Evolutionary conservation across 2,113 vertebrate species (phyloP).

Genomic region (Alouatta palliata): DNA sequence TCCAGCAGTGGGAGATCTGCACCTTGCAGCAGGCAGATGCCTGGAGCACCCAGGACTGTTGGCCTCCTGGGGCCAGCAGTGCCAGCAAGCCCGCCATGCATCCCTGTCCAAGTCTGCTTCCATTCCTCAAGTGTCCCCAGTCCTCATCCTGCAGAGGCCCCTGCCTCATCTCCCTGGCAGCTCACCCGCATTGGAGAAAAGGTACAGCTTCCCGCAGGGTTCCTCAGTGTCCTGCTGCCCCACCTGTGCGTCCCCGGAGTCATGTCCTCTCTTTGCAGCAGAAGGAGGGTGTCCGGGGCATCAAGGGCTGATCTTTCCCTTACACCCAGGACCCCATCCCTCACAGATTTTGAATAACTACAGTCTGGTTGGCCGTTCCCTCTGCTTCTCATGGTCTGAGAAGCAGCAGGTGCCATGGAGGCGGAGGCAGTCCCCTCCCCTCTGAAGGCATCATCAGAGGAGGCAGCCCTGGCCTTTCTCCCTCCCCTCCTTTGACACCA

Average conservation of each 20-base stretch:
- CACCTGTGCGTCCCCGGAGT: neutral
- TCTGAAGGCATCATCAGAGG: neutral
- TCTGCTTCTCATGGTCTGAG: neutral
- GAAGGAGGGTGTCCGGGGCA: neutral
- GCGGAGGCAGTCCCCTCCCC: neutral
- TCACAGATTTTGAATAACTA: no score
- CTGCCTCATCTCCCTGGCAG: neutral
- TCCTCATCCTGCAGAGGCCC: no score
- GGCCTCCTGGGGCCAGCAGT: neutral
- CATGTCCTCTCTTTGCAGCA: neutral
- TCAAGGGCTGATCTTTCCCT: fast-evolving
- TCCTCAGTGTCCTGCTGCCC: neutral
- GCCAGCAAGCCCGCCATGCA: fast-evolving
- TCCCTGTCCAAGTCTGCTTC: no score
- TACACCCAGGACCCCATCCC: neutral
- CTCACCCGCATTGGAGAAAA: fast-evolving
- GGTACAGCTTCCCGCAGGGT: neutral
- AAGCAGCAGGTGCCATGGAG: fast-evolving
- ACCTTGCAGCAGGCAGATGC: neutral
- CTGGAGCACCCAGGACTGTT: neutral
- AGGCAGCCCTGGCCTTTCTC: fast-evolving
- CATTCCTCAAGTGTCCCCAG: neutral
- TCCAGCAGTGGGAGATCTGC: neutral
- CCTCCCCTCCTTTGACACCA: fast-evolving
- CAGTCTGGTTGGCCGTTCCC: neutral